Conservation (phyloP, 2,888 invertebrate species). For the Carabus problematicus region DNA sequence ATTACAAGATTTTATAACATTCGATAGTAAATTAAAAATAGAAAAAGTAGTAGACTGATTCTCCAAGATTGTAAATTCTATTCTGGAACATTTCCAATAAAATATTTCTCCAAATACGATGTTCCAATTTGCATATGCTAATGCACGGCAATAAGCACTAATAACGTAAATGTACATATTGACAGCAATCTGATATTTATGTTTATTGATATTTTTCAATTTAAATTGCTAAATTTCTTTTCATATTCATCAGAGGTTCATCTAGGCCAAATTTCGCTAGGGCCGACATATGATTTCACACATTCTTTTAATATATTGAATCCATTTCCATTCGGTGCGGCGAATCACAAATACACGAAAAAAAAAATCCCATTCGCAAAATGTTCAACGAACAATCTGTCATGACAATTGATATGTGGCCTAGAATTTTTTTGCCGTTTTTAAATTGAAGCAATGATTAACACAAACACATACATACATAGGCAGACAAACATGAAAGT, state of each 20-base stretch:
- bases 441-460: not conserved
- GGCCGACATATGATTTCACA: not conserved
- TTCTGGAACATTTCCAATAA: too few relatives aligned
- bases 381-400: slow-evolving; percentile 21
- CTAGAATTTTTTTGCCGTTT: slow-evolving; percentile 33
- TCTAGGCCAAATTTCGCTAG: too few relatives aligned
- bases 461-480: not conserved
- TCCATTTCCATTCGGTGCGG: not conserved
- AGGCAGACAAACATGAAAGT: slow-evolving; percentile 19
- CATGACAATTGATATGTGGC: slow-evolving; percentile 40
- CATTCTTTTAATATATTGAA: not conserved
- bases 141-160: too few relatives aligned
- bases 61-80: too few relatives aligned
- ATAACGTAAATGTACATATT: too few relatives aligned
- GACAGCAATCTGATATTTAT: too few relatives aligned
- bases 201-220: too few relatives aligned
- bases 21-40: too few relatives aligned
- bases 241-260: not conserved
- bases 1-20: too few relatives aligned
- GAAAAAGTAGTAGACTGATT: too few relatives aligned
- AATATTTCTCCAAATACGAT: too few relatives aligned
- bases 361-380: slow-evolving; percentile 21
- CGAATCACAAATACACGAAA: slow-evolving; percentile 9
- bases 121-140: too few relatives aligned
- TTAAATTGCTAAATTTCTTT: not conserved